phyloP scores from a whole-genome alignment of 2,888 invertebrate genomes.

The Apoda limacodes region DNA sequence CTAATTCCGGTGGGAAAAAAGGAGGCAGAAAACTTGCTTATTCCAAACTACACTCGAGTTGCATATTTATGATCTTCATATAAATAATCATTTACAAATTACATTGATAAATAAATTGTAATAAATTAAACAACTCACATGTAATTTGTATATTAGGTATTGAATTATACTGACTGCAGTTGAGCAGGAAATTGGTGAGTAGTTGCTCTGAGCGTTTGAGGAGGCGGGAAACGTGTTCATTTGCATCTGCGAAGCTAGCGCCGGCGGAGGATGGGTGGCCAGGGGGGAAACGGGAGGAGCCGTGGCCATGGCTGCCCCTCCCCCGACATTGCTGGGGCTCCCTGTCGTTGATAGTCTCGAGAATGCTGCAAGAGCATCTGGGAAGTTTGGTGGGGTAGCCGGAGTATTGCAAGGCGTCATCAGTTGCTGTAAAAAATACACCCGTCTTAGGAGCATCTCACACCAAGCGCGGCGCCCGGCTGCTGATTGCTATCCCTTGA shows the following conservation, averaged over 20 bases:
- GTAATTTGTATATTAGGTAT: not conserved
- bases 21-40: too few species aligned
- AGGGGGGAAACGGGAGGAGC: slow-evolving; percentile 55
- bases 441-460: too few species aligned
- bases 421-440: slow-evolving; percentile 66
- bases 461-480: too few species aligned
- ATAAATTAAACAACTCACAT: not conserved
- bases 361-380: slow-evolving; percentile 89
- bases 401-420: slow-evolving; percentile 96
- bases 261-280: slow-evolving; percentile 50
- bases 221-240: slow-evolving; percentile 45
- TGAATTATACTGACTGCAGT: slow-evolving; percentile 61
- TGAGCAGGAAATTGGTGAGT: slow-evolving; percentile 56
- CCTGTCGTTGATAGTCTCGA: slow-evolving; percentile 85
- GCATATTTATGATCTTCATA: too few species aligned
- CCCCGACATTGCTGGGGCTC: slow-evolving; percentile 50
- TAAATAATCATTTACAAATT: too few species aligned
- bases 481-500: too few species aligned
- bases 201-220: slow-evolving; percentile 49
- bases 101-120: slow-evolving; percentile 1
- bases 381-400: slow-evolving; percentile 94
- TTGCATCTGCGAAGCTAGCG: slow-evolving; percentile 34
- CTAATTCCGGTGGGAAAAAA: too few species aligned
- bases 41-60: too few species aligned
- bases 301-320: slow-evolving; percentile 31